phyloP scores from a whole-genome alignment of 2,113 vertebrate species.

The Austrofundulus limnaeus region DNA sequence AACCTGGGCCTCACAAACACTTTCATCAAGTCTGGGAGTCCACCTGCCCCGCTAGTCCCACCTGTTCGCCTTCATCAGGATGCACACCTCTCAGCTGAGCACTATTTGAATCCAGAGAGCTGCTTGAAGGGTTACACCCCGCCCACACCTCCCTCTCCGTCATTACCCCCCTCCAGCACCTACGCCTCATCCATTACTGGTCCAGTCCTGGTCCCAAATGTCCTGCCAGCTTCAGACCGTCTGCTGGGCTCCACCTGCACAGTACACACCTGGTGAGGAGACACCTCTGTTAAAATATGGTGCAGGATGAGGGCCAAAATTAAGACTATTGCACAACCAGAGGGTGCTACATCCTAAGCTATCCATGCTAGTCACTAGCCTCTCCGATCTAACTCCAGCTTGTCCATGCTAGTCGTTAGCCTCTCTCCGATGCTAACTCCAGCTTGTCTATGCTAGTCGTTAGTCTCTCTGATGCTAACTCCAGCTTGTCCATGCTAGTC shows the following conservation, averaged over 20 bases:
- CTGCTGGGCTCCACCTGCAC: conserved; percentile 11
- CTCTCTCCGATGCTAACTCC: too few species aligned
- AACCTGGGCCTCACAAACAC: conserved; percentile 54
- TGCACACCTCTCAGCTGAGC: conserved; percentile 25
- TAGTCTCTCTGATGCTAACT: too few species aligned
- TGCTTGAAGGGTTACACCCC: conserved; percentile 40
- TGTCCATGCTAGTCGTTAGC: too few species aligned
- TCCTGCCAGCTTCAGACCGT: neutral
- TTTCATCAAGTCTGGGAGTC: conserved; percentile 29
- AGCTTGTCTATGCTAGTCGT: too few species aligned
- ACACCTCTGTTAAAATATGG: too few species aligned
- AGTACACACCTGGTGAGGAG: conserved; percentile 32
- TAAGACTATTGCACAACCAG: too few species aligned
- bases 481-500: too few species aligned
- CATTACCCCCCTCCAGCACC: neutral
- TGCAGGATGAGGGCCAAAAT: too few species aligned
- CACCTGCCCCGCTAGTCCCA: conserved; percentile 13
- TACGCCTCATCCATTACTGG: neutral
- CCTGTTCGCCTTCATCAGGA: neutral
- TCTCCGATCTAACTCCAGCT: too few species aligned
- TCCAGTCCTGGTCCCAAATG: neutral
- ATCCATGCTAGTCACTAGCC: too few species aligned
- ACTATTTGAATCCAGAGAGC: conserved; percentile 23
- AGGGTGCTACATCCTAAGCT: too few species aligned
- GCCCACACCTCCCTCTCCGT: conserved; percentile 37